A percentile compares a stretch with the other conserved stretches of the same genome.
Evolutionary conservation across 2,113 vertebrate species (phyloP).

Genomic region (Epinephelus cyanopodus): DNA sequence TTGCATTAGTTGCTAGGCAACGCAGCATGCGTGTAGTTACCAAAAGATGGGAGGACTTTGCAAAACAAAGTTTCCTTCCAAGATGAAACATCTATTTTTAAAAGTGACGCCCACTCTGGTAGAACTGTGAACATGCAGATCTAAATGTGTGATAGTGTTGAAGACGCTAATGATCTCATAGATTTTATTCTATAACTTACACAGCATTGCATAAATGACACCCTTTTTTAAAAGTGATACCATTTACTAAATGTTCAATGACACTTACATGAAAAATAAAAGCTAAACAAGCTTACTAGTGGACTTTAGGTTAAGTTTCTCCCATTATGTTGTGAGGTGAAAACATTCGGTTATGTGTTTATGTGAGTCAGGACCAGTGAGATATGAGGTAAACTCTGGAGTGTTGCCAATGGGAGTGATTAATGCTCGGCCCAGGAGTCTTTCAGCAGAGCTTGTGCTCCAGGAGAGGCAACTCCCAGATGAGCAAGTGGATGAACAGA

Average conservation of each 20-base stretch:
- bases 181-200: not conserved
- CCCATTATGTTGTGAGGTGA: not conserved
- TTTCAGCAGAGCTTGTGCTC: slow-evolving; percentile 18
- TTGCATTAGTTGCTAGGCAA: slow-evolving; percentile 65
- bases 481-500: slow-evolving; percentile 1
- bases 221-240: not conserved
- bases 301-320: not conserved
- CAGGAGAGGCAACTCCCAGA: slow-evolving; percentile 29
- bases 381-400: slow-evolving; percentile 29
- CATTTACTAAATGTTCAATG: not conserved
- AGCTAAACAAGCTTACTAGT: not conserved
- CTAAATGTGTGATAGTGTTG: not conserved
- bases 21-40: not conserved
- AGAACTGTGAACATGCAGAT: not conserved
- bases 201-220: too few species aligned
- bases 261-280: not conserved
- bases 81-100: slow-evolving; percentile 20
- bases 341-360: slow-evolving; percentile 31
- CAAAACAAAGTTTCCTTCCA: slow-evolving; percentile 20
- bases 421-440: slow-evolving; percentile 16
- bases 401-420: slow-evolving; percentile 36
- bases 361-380: slow-evolving; percentile 8
- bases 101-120: not conserved
- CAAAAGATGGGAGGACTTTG: slow-evolving; percentile 25
- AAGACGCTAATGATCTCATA: not conserved